A percentile compares a stretch with the other conserved stretches of the same genome.
Conservation (phyloP, 2,797 vertebrate genomes). For the Lophius americanus region DNA sequence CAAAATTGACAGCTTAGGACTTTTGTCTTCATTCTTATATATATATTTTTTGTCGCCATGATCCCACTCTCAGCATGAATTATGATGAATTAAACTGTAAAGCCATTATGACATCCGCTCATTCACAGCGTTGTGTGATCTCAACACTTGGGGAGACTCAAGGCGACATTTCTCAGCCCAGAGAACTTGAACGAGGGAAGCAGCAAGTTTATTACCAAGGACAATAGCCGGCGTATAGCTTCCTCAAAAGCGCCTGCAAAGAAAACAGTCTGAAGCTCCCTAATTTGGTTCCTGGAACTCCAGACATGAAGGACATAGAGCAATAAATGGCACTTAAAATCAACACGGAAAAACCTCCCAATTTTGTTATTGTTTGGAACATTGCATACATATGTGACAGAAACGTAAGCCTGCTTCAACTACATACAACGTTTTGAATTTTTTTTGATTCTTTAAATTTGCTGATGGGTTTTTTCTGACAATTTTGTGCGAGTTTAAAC, state of each 20-base stretch:
- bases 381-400: slow-evolving; percentile 1
- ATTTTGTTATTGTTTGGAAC: slow-evolving; percentile 37
- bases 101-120: neutral
- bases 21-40: no score
- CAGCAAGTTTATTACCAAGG: slow-evolving; percentile 99
- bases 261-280: slow-evolving; percentile 83
- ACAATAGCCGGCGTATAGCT: slow-evolving; percentile 92
- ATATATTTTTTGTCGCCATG: no score
- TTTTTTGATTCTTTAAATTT: neutral
- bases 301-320: slow-evolving; percentile 81
- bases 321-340: slow-evolving; percentile 65
- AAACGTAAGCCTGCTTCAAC: no score
- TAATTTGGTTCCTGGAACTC: slow-evolving; percentile 91
- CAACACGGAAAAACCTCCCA: slow-evolving; percentile 40
- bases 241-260: slow-evolving; percentile 79
- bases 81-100: neutral
- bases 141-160: slow-evolving; percentile 5
- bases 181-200: slow-evolving; percentile 95
- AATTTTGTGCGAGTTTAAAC: neutral
- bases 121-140: neutral
- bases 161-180: slow-evolving; percentile 58
- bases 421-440: no score
- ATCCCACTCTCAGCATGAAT: neutral
- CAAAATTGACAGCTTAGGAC: no score
- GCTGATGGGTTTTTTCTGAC: neutral